These are phyloP conservation scores for Aspidapion aeneum DNA, from an alignment of 2,888 invertebrate species.

Conservation along the genomic window DNA sequence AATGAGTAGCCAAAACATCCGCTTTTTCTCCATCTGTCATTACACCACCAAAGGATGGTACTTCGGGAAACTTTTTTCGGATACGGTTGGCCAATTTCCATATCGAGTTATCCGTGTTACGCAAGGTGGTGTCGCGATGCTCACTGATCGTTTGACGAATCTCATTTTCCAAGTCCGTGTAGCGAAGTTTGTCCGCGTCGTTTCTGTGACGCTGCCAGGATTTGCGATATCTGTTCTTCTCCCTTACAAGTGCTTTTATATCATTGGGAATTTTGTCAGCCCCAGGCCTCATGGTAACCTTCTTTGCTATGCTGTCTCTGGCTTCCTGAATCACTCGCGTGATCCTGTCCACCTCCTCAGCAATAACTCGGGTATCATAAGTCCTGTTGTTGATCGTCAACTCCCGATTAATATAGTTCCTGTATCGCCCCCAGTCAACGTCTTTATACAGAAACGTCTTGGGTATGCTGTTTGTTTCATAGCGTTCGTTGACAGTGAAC, in stretches of 20 bases:
- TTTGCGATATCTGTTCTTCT: not conserved
- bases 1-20: not conserved
- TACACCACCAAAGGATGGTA: not conserved
- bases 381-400: not conserved
- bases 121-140: slow-evolving; percentile 11
- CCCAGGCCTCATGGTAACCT: not conserved
- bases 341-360: not conserved
- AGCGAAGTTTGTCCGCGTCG: slow-evolving; percentile 3
- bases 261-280: not conserved
- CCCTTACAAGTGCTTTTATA: not conserved
- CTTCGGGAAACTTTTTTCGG: not conserved
- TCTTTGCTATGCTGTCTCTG: not conserved
- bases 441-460: not conserved
- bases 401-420: not conserved
- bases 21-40: slow-evolving; percentile 2
- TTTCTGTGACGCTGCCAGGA: not conserved
- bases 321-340: not conserved
- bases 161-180: no score
- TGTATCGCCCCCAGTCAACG: slow-evolving; percentile 1
- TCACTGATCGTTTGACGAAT: slow-evolving; percentile 2
- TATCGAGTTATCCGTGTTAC: no score
- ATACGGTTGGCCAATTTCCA: not conserved
- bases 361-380: not conserved
- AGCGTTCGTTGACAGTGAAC: no score
- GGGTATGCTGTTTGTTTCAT: not conserved